phyloP scores from a whole-genome alignment of 2,888 invertebrate genomes.

The Fragum sueziense region DNA sequence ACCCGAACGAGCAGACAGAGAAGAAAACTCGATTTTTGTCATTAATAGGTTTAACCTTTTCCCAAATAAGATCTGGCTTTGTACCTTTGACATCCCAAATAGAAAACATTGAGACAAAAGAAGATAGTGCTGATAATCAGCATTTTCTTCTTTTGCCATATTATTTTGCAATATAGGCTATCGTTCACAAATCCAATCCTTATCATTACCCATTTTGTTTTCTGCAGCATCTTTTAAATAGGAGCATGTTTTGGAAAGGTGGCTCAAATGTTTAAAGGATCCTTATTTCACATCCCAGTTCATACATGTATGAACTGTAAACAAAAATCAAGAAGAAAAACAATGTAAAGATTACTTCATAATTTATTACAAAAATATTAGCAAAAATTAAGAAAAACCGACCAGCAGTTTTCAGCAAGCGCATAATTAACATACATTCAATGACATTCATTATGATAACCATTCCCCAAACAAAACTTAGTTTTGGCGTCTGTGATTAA shows the following conservation, averaged over 20 bases:
- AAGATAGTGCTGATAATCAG: not conserved
- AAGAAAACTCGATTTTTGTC: no score
- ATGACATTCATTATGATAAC: not conserved
- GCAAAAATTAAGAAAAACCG: not conserved
- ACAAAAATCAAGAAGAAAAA: not conserved
- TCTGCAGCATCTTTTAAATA: no score
- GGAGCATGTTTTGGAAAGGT: not conserved
- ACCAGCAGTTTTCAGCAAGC: not conserved
- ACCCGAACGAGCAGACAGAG: no score
- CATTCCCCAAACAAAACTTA: no score
- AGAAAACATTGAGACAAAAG: not conserved
- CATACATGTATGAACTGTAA: not conserved
- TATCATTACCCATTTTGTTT: no score
- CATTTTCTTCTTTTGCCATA: not conserved
- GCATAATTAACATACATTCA: no score
- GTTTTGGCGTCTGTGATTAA: no score
- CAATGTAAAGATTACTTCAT: not conserved
- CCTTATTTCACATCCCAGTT: no score
- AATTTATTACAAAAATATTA: not conserved
- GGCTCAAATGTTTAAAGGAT: not conserved
- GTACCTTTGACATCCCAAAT: no score
- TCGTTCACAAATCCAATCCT: no score
- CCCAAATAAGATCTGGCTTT: no score
- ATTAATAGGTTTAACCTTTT: no score
- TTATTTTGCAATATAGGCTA: not conserved